Base-by-base conservation (phyloP, 2,888 invertebrate species). In the Tanypteryx hageni region DNA sequence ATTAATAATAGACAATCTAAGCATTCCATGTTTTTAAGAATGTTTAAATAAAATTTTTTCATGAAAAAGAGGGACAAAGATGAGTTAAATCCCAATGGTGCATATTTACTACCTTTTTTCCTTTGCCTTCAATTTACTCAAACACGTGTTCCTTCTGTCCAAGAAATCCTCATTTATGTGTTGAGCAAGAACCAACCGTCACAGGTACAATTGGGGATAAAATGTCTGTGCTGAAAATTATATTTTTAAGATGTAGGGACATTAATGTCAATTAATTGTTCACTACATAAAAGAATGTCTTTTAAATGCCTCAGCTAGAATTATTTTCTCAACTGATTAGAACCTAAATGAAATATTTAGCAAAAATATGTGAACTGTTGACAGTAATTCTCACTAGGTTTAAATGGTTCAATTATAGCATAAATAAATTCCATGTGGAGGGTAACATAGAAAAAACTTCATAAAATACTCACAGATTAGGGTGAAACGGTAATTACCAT, bases 181-280 rank as follows among this genome's bases (percentile, higher is more conserved):
- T 68, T n/a, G 89, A 44, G 44, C 89, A 89, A 89, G 89, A 89
- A 89, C 56, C 68, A 68, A 89, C n/a, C 89, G 44, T 89, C 89
- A 89, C 89, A 89, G 89, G 89, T 89, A 89, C 89, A 89, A 89
- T 44, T 89, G 64, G 27, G 89, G 89, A 89, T 64, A 89, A 64
- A 89, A 64, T 89, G 64, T 89, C 89, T 89, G 89, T 68, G 89
- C 89, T 89, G 89, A 89, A 89, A 89, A 89, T 89, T 89, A 44
- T 13, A 89, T 31, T 64, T 27, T 61, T 89, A 61, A 89, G 61
- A 86, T 61, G 86, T 64, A 89, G 76, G 27, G 76, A 76, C 13
- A 76, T 76, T 76, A 76, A 76, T 76, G 27, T 22, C 76, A 76
- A 76, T 76, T 22, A 76, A 27, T 13, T 9, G 76, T 10, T 76